Evolutionary conservation across 2,797 vertebrate species (phyloP).

Genomic region (Myotis pilosus): DNA sequence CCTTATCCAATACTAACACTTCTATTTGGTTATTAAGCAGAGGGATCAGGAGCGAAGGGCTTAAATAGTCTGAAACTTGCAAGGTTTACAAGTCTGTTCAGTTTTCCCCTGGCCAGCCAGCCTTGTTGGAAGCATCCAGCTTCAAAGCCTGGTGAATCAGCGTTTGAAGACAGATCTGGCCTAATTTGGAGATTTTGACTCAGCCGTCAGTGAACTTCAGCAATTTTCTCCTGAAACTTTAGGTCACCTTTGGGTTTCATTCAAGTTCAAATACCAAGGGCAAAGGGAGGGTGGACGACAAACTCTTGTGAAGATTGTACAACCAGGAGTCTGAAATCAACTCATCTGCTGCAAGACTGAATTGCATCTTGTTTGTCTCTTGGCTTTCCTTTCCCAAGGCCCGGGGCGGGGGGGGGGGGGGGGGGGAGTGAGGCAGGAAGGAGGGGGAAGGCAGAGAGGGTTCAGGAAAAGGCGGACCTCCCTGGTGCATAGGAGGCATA

Average conservation of each 20-base stretch:
- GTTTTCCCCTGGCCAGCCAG: not conserved
- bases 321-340: not conserved
- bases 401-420: too few species aligned
- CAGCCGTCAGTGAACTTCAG: not conserved
- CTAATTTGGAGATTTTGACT: constrained; percentile 31
- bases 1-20: accelerated
- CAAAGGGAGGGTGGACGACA: not conserved
- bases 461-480: accelerated
- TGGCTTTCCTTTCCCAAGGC: accelerated
- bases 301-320: not conserved
- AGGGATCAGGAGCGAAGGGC: not conserved
- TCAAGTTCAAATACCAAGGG: not conserved
- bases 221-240: not conserved
- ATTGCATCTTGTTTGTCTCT: not conserved
- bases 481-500: accelerated
- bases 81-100: not conserved
- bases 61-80: not conserved
- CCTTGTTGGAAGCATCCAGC: not conserved
- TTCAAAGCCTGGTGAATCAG: not conserved
- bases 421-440: accelerated
- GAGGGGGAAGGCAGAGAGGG: not conserved
- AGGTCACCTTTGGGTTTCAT: not conserved
- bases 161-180: not conserved
- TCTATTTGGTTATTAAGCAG: not conserved
- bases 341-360: accelerated